Conservation (phyloP, 2,888 invertebrate species). For the Sinopyrophorus schimmeli region DNA sequence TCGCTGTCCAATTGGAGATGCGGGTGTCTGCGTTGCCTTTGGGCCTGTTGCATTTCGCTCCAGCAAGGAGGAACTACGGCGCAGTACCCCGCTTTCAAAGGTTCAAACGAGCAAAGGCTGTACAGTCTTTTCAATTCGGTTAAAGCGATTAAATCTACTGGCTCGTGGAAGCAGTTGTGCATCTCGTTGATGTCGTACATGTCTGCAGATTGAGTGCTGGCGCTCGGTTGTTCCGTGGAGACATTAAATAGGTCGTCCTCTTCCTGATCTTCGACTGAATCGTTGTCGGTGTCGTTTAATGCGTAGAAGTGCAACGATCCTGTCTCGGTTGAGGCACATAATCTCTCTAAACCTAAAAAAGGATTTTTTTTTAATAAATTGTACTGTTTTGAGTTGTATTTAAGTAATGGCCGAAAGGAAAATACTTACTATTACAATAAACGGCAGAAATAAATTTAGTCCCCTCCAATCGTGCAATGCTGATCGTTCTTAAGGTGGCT, state of each 20-base stretch:
- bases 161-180: constrained; percentile 48
- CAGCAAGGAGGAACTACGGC: constrained; percentile 92
- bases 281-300: constrained; percentile 72
- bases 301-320: constrained; percentile 85
- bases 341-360: constrained; percentile 70
- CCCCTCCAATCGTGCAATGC: constrained; percentile 68
- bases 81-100: constrained; percentile 70
- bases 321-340: constrained; percentile 80
- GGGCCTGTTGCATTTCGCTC: constrained; percentile 91
- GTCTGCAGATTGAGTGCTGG: constrained; percentile 36
- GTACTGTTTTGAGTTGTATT: not conserved
- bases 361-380: not conserved
- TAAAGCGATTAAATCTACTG: constrained; percentile 43
- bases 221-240: constrained; percentile 31
- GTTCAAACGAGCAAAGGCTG: constrained; percentile 76
- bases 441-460: constrained; percentile 79
- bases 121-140: constrained; percentile 63
- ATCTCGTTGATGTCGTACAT: constrained; percentile 42
- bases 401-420: not conserved
- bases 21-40: constrained; percentile 85
- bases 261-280: constrained; percentile 72
- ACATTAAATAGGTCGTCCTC: constrained; percentile 62
- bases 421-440: constrained; percentile 76
- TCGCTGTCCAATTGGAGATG: constrained; percentile 69
- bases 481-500: constrained; percentile 68